A percentile compares a stretch with the other conserved stretches of the same genome.
Evolutionary conservation across 2,888 invertebrate species (phyloP).

Genomic region (Cerceris ruficornis): DNA sequence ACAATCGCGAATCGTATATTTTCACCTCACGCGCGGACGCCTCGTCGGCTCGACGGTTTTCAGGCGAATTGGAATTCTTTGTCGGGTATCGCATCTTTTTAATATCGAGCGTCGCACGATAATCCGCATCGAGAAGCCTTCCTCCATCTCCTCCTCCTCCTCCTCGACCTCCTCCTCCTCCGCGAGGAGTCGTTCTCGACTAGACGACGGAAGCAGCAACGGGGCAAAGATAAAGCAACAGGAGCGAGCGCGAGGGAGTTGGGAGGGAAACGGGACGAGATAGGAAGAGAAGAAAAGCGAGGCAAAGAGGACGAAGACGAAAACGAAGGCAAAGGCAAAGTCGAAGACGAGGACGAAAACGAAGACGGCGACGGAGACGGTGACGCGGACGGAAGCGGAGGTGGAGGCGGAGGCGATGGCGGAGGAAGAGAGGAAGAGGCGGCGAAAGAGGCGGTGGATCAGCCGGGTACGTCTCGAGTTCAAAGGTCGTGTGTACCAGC

Average conservation of each 20-base stretch:
- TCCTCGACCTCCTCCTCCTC: too few species aligned
- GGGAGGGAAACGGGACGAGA: neutral
- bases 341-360: neutral
- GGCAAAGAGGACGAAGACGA: neutral
- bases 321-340: too few species aligned
- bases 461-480: conserved; percentile 15
- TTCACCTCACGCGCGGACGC: neutral
- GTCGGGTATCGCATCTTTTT: conserved; percentile 11
- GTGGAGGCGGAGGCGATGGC: neutral
- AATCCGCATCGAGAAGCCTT: neutral
- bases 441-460: conserved; percentile 15
- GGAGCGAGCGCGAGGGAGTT: too few species aligned
- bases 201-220: too few species aligned
- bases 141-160: too few species aligned
- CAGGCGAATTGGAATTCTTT: neutral
- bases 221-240: too few species aligned
- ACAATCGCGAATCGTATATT: neutral
- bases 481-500: conserved; percentile 48
- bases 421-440: neutral
- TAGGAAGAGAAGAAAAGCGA: neutral
- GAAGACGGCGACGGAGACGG: neutral
- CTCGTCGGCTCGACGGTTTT: conserved; percentile 15
- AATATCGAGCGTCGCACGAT: conserved; percentile 19
- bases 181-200: too few species aligned
- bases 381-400: neutral